These are phyloP conservation scores for Hesperia comma DNA, from an alignment of 2,888 invertebrate genomes.

Conservation along the genomic window DNA sequence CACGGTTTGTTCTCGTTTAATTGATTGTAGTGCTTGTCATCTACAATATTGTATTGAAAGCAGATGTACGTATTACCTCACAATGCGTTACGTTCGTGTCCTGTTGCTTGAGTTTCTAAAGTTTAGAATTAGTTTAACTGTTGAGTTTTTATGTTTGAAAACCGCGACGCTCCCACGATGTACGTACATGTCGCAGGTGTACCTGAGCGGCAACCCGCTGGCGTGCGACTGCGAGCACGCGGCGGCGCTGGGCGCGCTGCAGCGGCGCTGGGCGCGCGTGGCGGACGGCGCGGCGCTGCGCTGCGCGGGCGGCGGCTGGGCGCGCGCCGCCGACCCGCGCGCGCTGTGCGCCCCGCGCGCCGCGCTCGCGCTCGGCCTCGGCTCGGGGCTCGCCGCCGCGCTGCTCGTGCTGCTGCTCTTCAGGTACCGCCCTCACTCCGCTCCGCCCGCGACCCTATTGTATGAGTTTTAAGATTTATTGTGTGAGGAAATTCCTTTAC, in stretches of 20 bases:
- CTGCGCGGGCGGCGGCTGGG: conserved; percentile 41
- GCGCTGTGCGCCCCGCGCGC: conserved; percentile 47
- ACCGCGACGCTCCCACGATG: too few species aligned
- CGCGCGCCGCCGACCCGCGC: conserved; percentile 35
- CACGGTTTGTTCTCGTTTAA: background rate
- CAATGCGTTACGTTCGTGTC: too few species aligned
- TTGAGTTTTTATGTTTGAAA: too few species aligned
- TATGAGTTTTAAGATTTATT: too few species aligned
- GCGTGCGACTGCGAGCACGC: conserved; percentile 45
- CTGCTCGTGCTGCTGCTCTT: background rate
- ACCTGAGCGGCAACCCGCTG: conserved; percentile 46
- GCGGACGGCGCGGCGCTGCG: conserved; percentile 41
- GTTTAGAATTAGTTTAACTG: too few species aligned
- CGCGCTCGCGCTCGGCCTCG: conserved; percentile 37
- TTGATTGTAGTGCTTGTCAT: background rate
- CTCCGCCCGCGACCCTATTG: too few species aligned
- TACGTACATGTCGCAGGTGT: too few species aligned
- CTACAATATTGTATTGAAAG: too few species aligned
- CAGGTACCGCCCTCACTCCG: too few species aligned
- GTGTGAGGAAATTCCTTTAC: too few species aligned
- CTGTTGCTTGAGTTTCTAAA: too few species aligned
- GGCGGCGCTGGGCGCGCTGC: conserved; percentile 31
- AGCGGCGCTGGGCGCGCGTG: conserved; percentile 24
- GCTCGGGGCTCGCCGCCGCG: background rate
- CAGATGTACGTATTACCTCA: too few species aligned